These are phyloP conservation scores for Diorhabda elongata DNA, from an alignment of 1,140 invertebrate genomes.

Conservation along the genomic window DNA sequence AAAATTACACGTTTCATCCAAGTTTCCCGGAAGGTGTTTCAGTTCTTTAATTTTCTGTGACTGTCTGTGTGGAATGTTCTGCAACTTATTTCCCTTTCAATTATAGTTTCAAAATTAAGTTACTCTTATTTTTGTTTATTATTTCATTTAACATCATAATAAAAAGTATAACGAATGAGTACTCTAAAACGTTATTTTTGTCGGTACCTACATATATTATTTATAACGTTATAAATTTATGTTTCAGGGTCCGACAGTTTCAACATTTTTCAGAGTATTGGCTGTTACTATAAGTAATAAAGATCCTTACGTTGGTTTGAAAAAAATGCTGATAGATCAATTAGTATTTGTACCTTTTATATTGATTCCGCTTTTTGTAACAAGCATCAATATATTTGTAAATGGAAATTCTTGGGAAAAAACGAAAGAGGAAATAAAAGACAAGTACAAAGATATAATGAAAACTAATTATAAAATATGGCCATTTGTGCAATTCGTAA, in stretches of 20 bases:
- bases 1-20: too few species aligned
- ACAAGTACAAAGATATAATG: conserved; percentile 66
- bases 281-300: conserved; percentile 3
- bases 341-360: conserved; percentile 62
- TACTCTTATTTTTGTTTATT: too few species aligned
- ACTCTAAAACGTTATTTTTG: too few species aligned
- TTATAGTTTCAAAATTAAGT: too few species aligned
- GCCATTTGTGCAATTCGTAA: conserved; percentile 78
- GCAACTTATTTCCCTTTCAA: too few species aligned
- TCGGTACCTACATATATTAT: too few species aligned
- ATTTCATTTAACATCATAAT: too few species aligned
- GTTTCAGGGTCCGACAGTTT: conserved; percentile 34
- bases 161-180: too few species aligned
- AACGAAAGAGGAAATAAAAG: conserved; percentile 57
- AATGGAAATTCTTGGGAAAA: conserved; percentile 56
- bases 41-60: too few species aligned
- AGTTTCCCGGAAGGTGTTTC: too few species aligned
- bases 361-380: conserved; percentile 53
- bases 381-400: conserved; percentile 52
- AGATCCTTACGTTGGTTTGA: conserved; percentile 33
- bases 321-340: conserved; percentile 74
- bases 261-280: conserved; percentile 29
- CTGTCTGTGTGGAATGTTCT: too few species aligned
- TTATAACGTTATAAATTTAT: not conserved
- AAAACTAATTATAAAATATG: conserved; percentile 76